These are phyloP conservation scores for Phymatocera aterrima DNA, from an alignment of 2,888 invertebrate species.

Conservation along the genomic window DNA sequence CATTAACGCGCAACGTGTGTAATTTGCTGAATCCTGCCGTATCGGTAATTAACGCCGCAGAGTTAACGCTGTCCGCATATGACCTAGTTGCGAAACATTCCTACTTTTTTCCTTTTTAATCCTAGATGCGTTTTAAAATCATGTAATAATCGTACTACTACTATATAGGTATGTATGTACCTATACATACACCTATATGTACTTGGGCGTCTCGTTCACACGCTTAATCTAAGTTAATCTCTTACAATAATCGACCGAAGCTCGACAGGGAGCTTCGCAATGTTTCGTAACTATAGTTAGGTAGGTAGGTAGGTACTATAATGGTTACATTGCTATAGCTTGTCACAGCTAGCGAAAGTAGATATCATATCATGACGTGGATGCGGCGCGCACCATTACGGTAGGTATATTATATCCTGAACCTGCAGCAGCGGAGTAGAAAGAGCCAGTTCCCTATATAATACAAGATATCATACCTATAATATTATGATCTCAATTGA, in stretches of 20 bases:
- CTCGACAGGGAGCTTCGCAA: neutral
- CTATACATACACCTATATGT: no score
- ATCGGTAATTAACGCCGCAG: neutral
- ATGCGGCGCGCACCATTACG: neutral
- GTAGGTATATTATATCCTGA: neutral
- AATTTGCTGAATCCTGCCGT: neutral
- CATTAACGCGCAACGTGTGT: neutral
- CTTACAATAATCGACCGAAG: neutral
- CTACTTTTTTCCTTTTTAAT: no score
- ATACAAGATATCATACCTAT: neutral
- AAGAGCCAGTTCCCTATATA: neutral
- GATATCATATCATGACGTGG: neutral
- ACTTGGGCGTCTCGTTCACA: neutral
- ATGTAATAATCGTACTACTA: no score
- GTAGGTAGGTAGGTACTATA: neutral
- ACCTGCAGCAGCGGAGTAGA: neutral
- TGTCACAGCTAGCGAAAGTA: neutral
- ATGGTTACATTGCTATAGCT: neutral
- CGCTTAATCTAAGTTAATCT: conserved; percentile 14
- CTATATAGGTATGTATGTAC: no score
- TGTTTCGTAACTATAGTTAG: neutral
- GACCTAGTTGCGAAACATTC: neutral
- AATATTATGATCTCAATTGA: conserved; percentile 37
- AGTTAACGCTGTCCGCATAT: neutral
- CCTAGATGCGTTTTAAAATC: neutral